A percentile compares a stretch with the other conserved stretches of the same genome.
Conservation (phyloP, 2,888 invertebrate species). For the Laothoe populi region DNA sequence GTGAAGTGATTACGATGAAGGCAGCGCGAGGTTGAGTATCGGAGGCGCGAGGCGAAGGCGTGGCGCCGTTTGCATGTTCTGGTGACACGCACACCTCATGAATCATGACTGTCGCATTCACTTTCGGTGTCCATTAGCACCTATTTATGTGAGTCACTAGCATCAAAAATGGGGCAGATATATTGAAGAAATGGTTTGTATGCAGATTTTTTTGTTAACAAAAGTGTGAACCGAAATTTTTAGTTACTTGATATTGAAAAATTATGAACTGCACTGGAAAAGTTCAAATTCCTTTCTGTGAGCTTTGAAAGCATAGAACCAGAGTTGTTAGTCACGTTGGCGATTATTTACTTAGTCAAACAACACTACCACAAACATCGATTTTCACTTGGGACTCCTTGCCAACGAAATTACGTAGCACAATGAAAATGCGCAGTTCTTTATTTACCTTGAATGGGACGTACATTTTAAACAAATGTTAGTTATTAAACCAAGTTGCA, state of each 20-base stretch:
- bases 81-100: conserved; percentile 43
- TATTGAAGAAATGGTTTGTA: not conserved
- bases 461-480: conserved; percentile 7
- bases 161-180: not conserved
- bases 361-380: not conserved
- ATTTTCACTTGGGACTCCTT: conserved; percentile 16
- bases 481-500: not conserved
- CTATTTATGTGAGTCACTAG: not conserved
- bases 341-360: conserved; percentile 2
- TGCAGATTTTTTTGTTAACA: not conserved
- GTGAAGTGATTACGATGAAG: conserved; percentile 42
- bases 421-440: conserved; percentile 3
- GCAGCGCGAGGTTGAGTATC: conserved; percentile 26
- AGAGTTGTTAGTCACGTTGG: not conserved
- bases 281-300: not conserved
- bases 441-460: not conserved
- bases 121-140: not conserved
- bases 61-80: conserved; percentile 36
- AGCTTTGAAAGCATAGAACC: too few relatives aligned
- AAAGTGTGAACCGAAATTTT: not conserved
- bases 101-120: conserved; percentile 38
- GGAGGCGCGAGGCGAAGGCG: conserved; percentile 34
- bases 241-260: not conserved
- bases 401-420: not conserved
- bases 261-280: not conserved